Percentiles rank a stretch among this genome's conserved stretches.
phyloP scores from a whole-genome alignment of 2,888 invertebrate genomes.

The Agriopis marginaria region DNA sequence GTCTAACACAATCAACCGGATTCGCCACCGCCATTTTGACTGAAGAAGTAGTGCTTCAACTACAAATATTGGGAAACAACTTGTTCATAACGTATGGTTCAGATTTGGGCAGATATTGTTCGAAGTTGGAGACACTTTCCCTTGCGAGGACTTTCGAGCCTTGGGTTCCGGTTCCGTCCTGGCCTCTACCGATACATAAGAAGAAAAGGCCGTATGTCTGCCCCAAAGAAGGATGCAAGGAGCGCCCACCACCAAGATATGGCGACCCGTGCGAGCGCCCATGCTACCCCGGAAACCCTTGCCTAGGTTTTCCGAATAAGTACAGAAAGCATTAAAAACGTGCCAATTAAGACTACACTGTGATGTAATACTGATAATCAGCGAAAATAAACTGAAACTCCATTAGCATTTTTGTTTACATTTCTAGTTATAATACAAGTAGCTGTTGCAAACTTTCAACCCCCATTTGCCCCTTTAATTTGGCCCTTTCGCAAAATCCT shows the following conservation, averaged over 20 bases:
- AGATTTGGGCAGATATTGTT: conserved; percentile 17
- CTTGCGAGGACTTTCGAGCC: conserved; percentile 64
- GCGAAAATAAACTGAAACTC: conserved; percentile 58
- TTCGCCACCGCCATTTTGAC: conserved; percentile 27
- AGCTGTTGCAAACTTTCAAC: too few relatives aligned
- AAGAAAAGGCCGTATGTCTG: conserved; percentile 52
- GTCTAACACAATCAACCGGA: background rate
- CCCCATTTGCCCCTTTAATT: too few relatives aligned
- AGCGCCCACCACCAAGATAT: conserved; percentile 48
- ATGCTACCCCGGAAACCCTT: conserved; percentile 48
- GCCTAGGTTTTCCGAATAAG: conserved; percentile 57
- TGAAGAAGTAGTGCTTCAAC: conserved; percentile 33
- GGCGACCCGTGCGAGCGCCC: conserved; percentile 50
- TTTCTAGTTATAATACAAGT: background rate
- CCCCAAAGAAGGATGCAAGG: conserved; percentile 66
- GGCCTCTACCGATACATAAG: conserved; percentile 59
- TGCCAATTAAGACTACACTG: background rate
- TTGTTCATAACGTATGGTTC: conserved; percentile 14
- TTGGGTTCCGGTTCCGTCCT: conserved; percentile 75
- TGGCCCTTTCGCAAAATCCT: too few relatives aligned
- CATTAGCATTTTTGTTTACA: background rate
- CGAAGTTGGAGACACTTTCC: conserved; percentile 32
- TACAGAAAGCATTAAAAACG: conserved; percentile 1
- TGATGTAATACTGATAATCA: conserved; percentile 48
- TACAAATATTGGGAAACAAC: conserved; percentile 39